A percentile compares a stretch with the other conserved stretches of the same genome.
These are phyloP conservation scores for Miichthys miiuy DNA, from an alignment of 2,797 vertebrate genomes.

Conservation along the genomic window DNA sequence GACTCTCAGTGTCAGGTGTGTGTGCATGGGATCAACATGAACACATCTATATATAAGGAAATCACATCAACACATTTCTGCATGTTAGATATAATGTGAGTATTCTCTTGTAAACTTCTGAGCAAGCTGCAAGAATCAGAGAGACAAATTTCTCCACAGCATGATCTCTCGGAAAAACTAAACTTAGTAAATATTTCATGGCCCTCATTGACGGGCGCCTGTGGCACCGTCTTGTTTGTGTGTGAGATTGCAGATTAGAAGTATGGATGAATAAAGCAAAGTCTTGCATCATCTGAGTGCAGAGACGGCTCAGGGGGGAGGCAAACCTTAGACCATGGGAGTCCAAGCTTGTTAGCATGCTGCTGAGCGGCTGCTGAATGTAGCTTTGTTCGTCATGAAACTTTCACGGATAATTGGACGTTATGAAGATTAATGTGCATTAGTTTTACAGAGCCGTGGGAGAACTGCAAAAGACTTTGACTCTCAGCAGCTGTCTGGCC, in stretches of 20 bases:
- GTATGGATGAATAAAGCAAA: slow-evolving; percentile 36
- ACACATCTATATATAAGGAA: neutral
- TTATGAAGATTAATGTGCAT: slow-evolving; percentile 72
- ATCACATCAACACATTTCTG: neutral
- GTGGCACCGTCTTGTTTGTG: slow-evolving; percentile 14
- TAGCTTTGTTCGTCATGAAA: slow-evolving; percentile 57
- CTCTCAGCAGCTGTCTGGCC: slow-evolving; percentile 14
- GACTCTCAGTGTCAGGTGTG: neutral
- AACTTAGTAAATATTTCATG: slow-evolving; percentile 54
- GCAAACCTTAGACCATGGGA: slow-evolving; percentile 42
- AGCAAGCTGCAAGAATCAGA: neutral
- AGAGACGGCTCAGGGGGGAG: slow-evolving; percentile 46
- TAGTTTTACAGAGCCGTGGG: slow-evolving; percentile 38
- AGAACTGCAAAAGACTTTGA: slow-evolving; percentile 7
- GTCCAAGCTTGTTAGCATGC: slow-evolving; percentile 61
- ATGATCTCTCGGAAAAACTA: slow-evolving; percentile 30
- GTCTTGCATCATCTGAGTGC: slow-evolving; percentile 42
- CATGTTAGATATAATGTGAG: neutral
- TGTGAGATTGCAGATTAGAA: slow-evolving; percentile 39
- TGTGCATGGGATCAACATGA: too few species aligned
- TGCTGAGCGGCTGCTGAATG: slow-evolving; percentile 22
- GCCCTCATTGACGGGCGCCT: slow-evolving; percentile 3
- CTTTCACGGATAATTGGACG: slow-evolving; percentile 66
- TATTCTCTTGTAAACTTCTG: neutral
- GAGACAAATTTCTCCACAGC: slow-evolving; percentile 10